A percentile compares a stretch with the other conserved stretches of the same genome.
These are phyloP conservation scores for Lycaon pictus DNA, from an alignment of 2,113 vertebrate genomes.

Conservation along the genomic window DNA sequence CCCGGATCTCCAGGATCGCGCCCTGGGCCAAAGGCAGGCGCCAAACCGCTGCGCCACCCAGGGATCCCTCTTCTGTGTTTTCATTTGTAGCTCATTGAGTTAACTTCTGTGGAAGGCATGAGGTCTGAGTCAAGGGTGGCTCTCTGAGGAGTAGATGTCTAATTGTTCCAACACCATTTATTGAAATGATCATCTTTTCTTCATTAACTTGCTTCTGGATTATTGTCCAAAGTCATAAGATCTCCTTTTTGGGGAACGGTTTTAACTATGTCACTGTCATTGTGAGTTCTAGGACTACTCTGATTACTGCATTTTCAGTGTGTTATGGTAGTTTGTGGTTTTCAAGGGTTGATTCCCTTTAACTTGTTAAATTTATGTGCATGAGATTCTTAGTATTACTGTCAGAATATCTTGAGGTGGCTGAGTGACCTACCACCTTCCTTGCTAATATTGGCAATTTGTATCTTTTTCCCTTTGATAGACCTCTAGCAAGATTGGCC, in stretches of 20 bases:
- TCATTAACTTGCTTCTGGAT: neutral
- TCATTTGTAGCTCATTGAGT: neutral
- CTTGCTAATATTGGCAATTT: neutral
- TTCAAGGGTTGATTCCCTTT: neutral
- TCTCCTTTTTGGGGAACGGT: neutral
- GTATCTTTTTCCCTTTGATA: neutral
- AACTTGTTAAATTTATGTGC: too few species aligned
- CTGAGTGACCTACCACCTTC: rapidly evolving
- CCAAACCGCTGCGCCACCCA: too few species aligned
- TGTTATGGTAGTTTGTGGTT: neutral
- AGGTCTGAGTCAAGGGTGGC: neutral
- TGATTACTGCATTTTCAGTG: neutral
- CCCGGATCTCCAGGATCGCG: too few species aligned
- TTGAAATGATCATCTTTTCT: neutral
- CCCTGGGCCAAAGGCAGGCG: too few species aligned
- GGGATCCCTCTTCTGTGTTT: neutral
- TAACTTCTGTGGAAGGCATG: neutral
- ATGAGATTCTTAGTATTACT: neutral
- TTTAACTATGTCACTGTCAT: neutral
- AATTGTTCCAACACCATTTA: neutral
- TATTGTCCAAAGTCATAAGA: neutral
- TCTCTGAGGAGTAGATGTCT: neutral
- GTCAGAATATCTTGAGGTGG: neutral
- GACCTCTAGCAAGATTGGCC: neutral
- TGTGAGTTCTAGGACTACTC: neutral